These are phyloP conservation scores for Phylloscopus collybita DNA, from an alignment of 2,797 vertebrate genomes.

Conservation along the genomic window DNA sequence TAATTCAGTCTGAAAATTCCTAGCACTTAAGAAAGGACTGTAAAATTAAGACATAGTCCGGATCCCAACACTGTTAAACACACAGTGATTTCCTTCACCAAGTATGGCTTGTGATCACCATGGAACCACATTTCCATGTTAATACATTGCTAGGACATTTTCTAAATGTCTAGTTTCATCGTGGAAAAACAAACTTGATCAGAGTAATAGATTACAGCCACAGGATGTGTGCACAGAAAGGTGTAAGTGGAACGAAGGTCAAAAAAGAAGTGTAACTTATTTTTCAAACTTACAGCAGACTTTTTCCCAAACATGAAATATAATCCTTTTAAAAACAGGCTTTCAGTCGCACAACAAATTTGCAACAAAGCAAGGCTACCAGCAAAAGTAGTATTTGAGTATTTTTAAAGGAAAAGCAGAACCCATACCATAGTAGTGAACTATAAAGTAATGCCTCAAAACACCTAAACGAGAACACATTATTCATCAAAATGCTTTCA, in stretches of 20 bases:
- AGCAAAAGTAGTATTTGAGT: neutral
- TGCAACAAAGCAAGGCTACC: neutral
- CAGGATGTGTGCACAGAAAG: neutral
- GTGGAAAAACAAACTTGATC: neutral
- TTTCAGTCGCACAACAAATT: neutral
- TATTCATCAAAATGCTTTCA: neutral
- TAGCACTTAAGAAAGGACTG: conserved; percentile 12
- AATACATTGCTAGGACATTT: neutral
- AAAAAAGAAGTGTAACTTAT: neutral
- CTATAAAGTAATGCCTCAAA: neutral
- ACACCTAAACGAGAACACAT: neutral
- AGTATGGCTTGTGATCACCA: conserved; percentile 64
- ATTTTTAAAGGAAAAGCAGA: neutral
- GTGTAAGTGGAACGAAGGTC: neutral
- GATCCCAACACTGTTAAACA: neutral
- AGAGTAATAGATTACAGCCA: neutral
- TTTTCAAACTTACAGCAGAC: conserved; percentile 10
- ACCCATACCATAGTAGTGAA: neutral
- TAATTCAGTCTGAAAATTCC: conserved; percentile 56
- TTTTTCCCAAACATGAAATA: neutral
- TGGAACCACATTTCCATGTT: conserved; percentile 62
- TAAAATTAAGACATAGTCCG: conserved; percentile 12
- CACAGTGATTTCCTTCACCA: conserved; percentile 6
- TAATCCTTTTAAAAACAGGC: neutral
- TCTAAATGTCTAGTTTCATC: neutral